phyloP scores from a whole-genome alignment of 2,113 vertebrate species.

The Fregata magnificens region DNA sequence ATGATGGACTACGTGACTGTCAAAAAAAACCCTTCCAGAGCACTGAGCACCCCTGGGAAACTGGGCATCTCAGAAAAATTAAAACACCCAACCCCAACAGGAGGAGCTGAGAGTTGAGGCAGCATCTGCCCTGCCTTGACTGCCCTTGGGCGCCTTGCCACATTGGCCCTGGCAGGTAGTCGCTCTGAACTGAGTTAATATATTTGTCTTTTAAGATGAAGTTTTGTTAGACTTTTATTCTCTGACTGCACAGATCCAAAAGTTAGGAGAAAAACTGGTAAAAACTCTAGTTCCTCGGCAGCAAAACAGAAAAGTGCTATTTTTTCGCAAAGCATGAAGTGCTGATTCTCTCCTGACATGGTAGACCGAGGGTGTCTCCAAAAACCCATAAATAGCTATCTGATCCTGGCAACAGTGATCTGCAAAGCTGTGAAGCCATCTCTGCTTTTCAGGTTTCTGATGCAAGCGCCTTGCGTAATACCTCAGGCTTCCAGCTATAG shows the following conservation, averaged over 20 bases:
- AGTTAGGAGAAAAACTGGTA: background rate
- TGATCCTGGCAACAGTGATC: background rate
- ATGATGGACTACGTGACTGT: background rate
- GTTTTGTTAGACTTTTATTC: background rate
- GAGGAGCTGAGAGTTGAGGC: background rate
- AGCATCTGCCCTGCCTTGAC: background rate
- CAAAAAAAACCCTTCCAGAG: background rate
- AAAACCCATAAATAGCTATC: background rate
- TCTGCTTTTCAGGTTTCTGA: slow-evolving; percentile 54
- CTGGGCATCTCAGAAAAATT: background rate
- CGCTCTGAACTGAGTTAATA: accelerated
- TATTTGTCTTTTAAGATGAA: background rate
- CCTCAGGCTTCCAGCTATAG: background rate
- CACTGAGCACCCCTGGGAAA: background rate
- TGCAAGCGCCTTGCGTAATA: background rate
- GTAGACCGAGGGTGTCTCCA: background rate
- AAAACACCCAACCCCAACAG: background rate
- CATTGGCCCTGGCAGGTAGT: background rate
- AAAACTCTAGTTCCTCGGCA: background rate
- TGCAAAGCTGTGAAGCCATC: slow-evolving; percentile 23
- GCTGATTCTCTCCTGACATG: background rate
- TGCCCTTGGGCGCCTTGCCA: background rate
- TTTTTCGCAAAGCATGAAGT: background rate
- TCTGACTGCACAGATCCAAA: background rate
- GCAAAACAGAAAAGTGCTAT: background rate